Evolutionary conservation across 1,140 invertebrate species (phyloP), one percentile per base, ranked within the genome.

Genomic region (Thaumetopoea pityocampa): DNA sequence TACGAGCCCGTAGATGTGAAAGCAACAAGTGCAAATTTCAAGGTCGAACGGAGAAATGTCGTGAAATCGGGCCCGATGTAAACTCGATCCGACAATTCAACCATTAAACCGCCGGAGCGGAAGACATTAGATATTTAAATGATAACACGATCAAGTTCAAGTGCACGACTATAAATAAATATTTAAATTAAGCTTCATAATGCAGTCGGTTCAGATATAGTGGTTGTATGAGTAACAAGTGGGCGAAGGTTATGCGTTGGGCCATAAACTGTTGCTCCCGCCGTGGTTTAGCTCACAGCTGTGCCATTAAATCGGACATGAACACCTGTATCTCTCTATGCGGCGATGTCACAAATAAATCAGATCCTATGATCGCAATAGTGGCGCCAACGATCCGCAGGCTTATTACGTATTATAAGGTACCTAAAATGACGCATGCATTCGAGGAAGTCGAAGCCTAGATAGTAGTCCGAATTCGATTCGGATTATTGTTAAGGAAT

Each of bases 121-220:
- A 51, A 58, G 32, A 57, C 36, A 47, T 58, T 59, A 48, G 49
- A 57, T 59, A 49, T 61, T 62, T 29, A 24, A 53, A 51, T 42
- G 65, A 55, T 58, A 54, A 62, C 58, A 50, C 43, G 43, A 51
- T 61, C 71, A 79, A 81, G 73, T 81, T 79, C 77, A 81, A 81
- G 72, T 66, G 53, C 67, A 67, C 40, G 49, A 36, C 52, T 33
- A 68, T 66, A 59, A 53, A 59, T 60, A 56, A 56, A 54, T 52
- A 59, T 20, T n/a, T n/a, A n/a, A n/a, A 45, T 56, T 50, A 59
- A 51, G 54, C 63, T 63, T 55, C 52, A 67, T 56, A 35, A 52
- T 48, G 40, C 35, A 45, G 54, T 54, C 40, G 47, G 61, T 45
- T 61, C 58, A 57, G 57, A 52, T 60, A 62, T 58, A 62, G 64